Percentiles rank a stretch among this genome's conserved stretches.
Conservation (phyloP, 2,113 vertebrate species). For the Pristiophorus japonicus region DNA sequence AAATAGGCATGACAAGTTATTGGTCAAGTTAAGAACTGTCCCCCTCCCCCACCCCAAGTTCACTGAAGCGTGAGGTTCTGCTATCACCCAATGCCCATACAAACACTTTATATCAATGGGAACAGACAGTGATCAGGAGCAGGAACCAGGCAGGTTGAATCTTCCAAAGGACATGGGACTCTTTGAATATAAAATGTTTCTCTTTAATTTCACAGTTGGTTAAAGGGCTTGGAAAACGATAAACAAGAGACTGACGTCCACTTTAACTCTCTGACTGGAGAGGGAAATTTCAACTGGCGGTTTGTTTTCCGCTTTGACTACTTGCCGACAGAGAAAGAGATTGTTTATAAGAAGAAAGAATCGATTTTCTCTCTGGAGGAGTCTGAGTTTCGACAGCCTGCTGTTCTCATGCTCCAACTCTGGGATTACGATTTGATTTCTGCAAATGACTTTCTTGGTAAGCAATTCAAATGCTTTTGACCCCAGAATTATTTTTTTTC, state of each 20-base stretch:
- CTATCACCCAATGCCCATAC: too few species aligned
- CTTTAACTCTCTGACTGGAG: conserved; percentile 87
- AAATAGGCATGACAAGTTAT: background rate
- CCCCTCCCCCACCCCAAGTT: too few species aligned
- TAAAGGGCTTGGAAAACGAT: conserved; percentile 77
- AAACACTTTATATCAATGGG: too few species aligned
- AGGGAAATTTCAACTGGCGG: conserved; percentile 94
- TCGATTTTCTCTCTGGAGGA: conserved; percentile 83
- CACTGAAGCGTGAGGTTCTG: too few species aligned
- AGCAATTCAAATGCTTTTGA: conserved; percentile 36
- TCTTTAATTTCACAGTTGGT: conserved; percentile 67
- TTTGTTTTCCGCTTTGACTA: conserved; percentile 85
- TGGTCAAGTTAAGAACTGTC: background rate
- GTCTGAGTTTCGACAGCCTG: conserved; percentile 75
- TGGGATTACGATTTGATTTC: conserved; percentile 90
- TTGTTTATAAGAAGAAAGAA: conserved; percentile 74
- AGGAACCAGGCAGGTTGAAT: too few species aligned
- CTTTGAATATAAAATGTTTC: background rate
- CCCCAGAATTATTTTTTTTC: background rate
- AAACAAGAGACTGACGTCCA: conserved; percentile 93
- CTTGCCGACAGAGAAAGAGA: conserved; percentile 81
- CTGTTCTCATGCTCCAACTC: conserved; percentile 77
- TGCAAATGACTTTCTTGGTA: conserved; percentile 86
- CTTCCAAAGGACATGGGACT: background rate
- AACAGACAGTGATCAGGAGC: too few species aligned